Evolutionary conservation across 2,113 vertebrate species (phyloP).

Genomic region (Cyprinodon brontotheroides): DNA sequence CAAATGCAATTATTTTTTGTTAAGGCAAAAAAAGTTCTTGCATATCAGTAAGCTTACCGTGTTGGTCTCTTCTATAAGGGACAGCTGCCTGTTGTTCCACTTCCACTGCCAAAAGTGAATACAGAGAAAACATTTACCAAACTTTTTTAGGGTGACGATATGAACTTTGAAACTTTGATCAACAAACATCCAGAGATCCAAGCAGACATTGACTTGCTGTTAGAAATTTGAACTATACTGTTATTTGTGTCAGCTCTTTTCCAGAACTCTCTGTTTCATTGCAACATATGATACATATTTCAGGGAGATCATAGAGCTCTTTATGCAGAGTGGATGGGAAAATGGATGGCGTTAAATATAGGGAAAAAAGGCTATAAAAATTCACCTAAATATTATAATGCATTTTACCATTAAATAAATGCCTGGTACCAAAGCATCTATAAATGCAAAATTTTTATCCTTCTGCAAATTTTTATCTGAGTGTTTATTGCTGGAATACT

Average conservation of each 20-base stretch:
- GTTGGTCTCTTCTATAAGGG: slow-evolving; percentile 8
- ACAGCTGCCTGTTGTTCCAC: slow-evolving; percentile 32
- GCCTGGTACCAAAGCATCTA: slow-evolving; percentile 18
- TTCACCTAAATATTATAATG: slow-evolving; percentile 35
- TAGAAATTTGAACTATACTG: slow-evolving; percentile 19
- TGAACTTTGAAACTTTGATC: slow-evolving; percentile 61
- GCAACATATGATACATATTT: neutral
- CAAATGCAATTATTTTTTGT: neutral
- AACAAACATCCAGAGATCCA: slow-evolving; percentile 46
- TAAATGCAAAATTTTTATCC: neutral
- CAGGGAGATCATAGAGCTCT: neutral
- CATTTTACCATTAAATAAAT: slow-evolving; percentile 24
- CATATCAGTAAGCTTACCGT: slow-evolving; percentile 7
- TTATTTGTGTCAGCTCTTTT: neutral
- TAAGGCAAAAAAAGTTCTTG: neutral
- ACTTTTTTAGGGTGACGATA: slow-evolving; percentile 21
- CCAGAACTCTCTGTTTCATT: neutral
- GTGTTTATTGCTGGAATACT: too few species aligned
- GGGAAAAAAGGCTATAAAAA: too few species aligned
- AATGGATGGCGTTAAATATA: too few species aligned
- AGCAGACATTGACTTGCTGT: slow-evolving; percentile 32
- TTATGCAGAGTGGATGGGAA: neutral
- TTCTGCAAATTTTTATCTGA: neutral
- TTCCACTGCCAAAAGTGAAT: slow-evolving; percentile 33
- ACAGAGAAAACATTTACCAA: slow-evolving; percentile 35